Evolutionary conservation across 2,113 vertebrate genomes (phyloP).

Genomic region (Ursus arctos): DNA sequence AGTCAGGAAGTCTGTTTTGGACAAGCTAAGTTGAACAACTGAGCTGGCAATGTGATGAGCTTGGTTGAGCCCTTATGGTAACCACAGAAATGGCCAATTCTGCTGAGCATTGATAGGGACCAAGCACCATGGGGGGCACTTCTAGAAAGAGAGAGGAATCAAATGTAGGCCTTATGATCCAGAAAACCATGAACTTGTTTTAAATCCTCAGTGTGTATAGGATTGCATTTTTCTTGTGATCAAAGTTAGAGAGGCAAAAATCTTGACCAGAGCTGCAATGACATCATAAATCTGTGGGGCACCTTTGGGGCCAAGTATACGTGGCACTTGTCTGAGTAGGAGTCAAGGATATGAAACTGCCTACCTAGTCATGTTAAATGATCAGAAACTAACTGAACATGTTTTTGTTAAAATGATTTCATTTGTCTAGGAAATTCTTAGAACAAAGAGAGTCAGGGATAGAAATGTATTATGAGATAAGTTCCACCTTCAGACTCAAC

Average conservation of each 20-base stretch:
- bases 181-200: neutral
- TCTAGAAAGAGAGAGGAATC: neutral
- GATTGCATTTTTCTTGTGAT: too few species aligned
- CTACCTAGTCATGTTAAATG: neutral
- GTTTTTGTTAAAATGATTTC: slow-evolving; percentile 40
- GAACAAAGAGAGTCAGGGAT: slow-evolving; percentile 55
- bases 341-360: neutral
- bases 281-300: neutral
- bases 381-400: neutral
- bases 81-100: neutral
- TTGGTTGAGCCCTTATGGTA: neutral
- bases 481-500: slow-evolving; percentile 68
- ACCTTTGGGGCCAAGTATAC: neutral
- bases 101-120: neutral
- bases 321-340: neutral
- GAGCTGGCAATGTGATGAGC: neutral
- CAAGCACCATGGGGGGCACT: too few species aligned
- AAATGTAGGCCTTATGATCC: neutral
- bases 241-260: neutral
- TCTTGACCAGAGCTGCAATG: neutral
- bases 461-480: neutral
- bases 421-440: slow-evolving; percentile 5
- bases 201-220: neutral
- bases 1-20: neutral
- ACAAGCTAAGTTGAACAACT: neutral